Evolutionary conservation across 2,888 invertebrate genomes (phyloP).

Genomic region (Pasiphila rectangulata): DNA sequence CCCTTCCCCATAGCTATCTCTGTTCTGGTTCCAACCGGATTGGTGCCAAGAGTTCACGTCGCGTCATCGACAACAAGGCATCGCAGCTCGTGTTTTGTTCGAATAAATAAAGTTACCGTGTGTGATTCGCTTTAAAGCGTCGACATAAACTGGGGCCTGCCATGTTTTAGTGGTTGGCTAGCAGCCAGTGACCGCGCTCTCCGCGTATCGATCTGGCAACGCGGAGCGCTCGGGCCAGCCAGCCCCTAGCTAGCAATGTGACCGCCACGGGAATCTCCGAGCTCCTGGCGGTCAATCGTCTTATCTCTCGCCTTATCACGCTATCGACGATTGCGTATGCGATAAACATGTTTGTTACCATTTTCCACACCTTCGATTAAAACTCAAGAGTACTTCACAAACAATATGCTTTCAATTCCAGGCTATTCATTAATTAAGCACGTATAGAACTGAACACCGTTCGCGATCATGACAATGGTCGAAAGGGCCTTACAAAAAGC

Average conservation of each 20-base stretch:
- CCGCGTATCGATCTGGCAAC: conserved; percentile 52
- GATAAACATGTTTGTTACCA: conserved; percentile 21
- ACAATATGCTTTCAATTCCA: conserved; percentile 17
- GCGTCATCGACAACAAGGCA: conserved; percentile 38
- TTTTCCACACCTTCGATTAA: conserved; percentile 21
- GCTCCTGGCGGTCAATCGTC: conserved; percentile 33
- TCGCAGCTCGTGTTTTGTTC: conserved; percentile 37
- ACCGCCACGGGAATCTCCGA: conserved; percentile 40
- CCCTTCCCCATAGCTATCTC: conserved; percentile 40
- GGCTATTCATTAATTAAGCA: conserved; percentile 34
- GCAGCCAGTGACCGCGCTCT: conserved; percentile 52
- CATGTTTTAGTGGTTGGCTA: conserved; percentile 64
- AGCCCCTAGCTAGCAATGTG: conserved; percentile 37
- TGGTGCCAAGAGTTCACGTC: conserved; percentile 32
- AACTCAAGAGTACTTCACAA: conserved; percentile 15
- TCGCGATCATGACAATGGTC: conserved; percentile 49
- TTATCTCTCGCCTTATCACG: conserved; percentile 40
- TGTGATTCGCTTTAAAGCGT: conserved; percentile 44
- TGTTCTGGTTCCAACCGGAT: conserved; percentile 41
- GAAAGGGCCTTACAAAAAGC: conserved; percentile 61
- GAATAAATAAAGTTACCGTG: conserved; percentile 45
- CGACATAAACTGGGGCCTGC: conserved; percentile 48
- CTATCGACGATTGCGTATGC: conserved; percentile 34
- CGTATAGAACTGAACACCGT: conserved; percentile 39
- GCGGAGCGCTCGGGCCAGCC: conserved; percentile 27